These are phyloP conservation scores for Talpa occidentalis DNA, from an alignment of 2,113 vertebrate species.

Conservation along the genomic window DNA sequence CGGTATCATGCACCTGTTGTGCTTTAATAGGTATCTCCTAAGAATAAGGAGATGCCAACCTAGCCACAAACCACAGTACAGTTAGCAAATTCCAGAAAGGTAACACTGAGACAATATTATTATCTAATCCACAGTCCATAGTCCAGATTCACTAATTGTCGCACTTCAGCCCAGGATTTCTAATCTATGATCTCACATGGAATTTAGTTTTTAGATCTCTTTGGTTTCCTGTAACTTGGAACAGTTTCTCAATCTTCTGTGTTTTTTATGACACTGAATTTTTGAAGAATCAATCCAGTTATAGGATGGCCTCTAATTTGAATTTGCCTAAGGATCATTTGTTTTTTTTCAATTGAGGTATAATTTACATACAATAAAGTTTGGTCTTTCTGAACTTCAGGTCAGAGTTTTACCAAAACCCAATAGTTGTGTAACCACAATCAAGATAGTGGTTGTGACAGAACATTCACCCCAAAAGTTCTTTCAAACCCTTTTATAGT, in stretches of 20 bases:
- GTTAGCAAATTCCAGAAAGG: neutral
- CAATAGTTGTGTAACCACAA: neutral
- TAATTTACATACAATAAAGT: slow-evolving; percentile 26
- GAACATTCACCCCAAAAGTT: neutral
- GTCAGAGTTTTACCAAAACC: neutral
- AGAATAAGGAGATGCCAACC: neutral
- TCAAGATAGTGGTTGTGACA: neutral
- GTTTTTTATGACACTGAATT: neutral
- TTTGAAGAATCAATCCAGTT: slow-evolving; percentile 7
- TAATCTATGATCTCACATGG: neutral
- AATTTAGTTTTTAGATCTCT: neutral
- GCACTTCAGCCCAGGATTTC: neutral
- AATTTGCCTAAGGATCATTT: slow-evolving; percentile 12
- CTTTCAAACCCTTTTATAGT: rapidly evolving
- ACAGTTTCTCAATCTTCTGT: neutral
- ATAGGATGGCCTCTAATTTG: neutral
- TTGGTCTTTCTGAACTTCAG: neutral
- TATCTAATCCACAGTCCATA: neutral
- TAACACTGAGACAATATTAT: neutral
- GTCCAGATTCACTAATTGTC: neutral
- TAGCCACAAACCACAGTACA: neutral
- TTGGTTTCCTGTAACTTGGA: neutral
- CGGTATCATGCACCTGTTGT: neutral
- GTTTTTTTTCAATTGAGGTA: neutral
- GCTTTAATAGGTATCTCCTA: neutral